Conservation (phyloP, 1,140 invertebrate species). For the Armadillidium nasatum region DNA sequence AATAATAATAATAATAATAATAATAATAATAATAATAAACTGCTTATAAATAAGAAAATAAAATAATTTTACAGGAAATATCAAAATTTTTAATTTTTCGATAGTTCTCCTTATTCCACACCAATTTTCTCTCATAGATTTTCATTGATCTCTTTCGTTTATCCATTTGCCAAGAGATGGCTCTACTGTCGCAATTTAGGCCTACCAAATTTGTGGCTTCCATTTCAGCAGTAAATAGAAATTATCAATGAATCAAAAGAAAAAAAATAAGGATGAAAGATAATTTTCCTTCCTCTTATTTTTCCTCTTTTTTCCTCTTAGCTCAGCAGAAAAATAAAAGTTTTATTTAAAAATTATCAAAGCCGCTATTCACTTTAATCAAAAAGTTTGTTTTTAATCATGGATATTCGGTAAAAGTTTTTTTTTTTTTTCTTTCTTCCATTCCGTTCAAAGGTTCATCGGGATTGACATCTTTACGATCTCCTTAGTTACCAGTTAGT, state of each 20-base stretch:
- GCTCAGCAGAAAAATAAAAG: not conserved
- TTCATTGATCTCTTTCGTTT: not conserved
- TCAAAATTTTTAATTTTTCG: not conserved
- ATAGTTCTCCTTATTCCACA: not conserved
- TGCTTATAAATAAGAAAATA: no score
- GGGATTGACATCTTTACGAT: not conserved
- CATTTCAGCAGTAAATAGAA: not conserved
- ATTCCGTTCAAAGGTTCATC: not conserved
- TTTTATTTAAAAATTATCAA: not conserved
- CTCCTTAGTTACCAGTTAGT: not conserved
- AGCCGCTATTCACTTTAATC: not conserved
- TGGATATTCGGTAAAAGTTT: not conserved
- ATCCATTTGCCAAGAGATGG: constrained; percentile 1
- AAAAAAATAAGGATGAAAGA: no score
- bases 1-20: no score
- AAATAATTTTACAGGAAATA: not conserved
- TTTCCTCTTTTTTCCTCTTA: not conserved
- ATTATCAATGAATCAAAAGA: not conserved
- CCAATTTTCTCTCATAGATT: not conserved
- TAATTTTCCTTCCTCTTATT: not conserved
- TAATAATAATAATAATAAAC: no score
- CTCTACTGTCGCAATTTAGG: not conserved
- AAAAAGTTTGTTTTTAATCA: constrained; percentile 14
- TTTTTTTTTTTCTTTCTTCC: not conserved
- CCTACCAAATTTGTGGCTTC: not conserved